phyloP scores from a whole-genome alignment of 2,888 invertebrate genomes.

The Clostera curtula region DNA sequence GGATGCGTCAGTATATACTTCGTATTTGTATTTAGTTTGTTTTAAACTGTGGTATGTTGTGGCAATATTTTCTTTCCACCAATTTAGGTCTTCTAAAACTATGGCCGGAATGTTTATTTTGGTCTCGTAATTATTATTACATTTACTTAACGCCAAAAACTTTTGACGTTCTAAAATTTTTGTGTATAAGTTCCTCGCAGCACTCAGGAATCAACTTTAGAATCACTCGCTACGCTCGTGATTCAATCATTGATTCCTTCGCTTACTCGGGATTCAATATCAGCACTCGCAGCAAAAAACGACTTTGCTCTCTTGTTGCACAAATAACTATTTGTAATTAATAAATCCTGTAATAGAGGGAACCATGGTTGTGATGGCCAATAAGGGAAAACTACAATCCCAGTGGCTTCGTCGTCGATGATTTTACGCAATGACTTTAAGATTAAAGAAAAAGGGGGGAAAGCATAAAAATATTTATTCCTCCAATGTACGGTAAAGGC shows the following conservation, averaged over 20 bases:
- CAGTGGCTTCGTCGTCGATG: conserved; percentile 1
- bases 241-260: too few species aligned
- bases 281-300: too few species aligned
- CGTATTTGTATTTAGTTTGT: not conserved
- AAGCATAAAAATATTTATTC: conserved; percentile 1
- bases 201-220: too few species aligned
- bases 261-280: too few species aligned
- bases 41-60: not conserved
- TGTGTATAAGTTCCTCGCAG: too few species aligned
- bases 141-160: too few species aligned
- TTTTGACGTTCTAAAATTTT: too few species aligned
- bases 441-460: conserved; percentile 5
- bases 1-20: conserved; percentile 7
- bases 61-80: conserved; percentile 6
- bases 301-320: too few species aligned
- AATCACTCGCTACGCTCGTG: too few species aligned
- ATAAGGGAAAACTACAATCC: conserved; percentile 5
- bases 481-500: conserved; percentile 5
- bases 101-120: conserved; percentile 1
- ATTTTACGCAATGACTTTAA: conserved; percentile 5
- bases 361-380: conserved; percentile 7
- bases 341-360: conserved; percentile 1
- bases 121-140: conserved; percentile 3
- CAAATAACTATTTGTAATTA: too few species aligned
- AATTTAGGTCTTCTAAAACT: conserved; percentile 5